A percentile compares a stretch with the other conserved stretches of the same genome.
phyloP scores from a whole-genome alignment of 1,140 invertebrate species.

The Sminthurides bifidus region DNA sequence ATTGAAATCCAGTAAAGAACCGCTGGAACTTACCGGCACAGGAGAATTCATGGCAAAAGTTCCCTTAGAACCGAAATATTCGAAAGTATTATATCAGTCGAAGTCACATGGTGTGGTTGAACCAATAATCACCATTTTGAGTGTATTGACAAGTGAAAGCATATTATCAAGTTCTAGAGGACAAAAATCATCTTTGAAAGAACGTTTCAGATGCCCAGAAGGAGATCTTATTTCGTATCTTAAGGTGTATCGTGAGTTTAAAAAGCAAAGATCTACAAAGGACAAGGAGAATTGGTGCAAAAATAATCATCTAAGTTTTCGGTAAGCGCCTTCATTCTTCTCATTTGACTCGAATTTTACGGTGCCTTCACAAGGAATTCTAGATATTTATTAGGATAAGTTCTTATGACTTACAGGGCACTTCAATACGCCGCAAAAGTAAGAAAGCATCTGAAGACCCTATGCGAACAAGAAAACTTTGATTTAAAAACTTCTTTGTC shows the following conservation, averaged over 20 bases:
- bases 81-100: slow-evolving; percentile 80
- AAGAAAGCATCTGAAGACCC: slow-evolving; percentile 64
- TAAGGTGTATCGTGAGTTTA: slow-evolving; percentile 74
- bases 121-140: slow-evolving; percentile 14
- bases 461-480: slow-evolving; percentile 60
- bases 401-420: slow-evolving; percentile 48
- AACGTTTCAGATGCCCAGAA: slow-evolving; percentile 48
- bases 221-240: slow-evolving; percentile 88
- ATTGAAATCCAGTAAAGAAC: slow-evolving; percentile 19
- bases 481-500: slow-evolving; percentile 37
- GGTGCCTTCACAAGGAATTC: not conserved
- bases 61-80: slow-evolving; percentile 93
- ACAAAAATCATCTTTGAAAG: not conserved
- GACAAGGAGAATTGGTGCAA: too few relatives aligned
- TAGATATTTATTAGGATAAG: not conserved
- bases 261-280: too few relatives aligned
- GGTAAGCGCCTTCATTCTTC: too few relatives aligned
- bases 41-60: slow-evolving; percentile 98
- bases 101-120: slow-evolving; percentile 8
- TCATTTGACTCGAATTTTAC: too few relatives aligned
- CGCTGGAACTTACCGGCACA: slow-evolving; percentile 49
- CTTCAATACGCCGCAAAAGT: slow-evolving; percentile 69
- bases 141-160: slow-evolving; percentile 13
- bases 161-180: not conserved
- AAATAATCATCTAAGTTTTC: slow-evolving; percentile 15